Evolutionary conservation across 2,113 vertebrate genomes (phyloP).

Genomic region (Anthoscopus minutus): DNA sequence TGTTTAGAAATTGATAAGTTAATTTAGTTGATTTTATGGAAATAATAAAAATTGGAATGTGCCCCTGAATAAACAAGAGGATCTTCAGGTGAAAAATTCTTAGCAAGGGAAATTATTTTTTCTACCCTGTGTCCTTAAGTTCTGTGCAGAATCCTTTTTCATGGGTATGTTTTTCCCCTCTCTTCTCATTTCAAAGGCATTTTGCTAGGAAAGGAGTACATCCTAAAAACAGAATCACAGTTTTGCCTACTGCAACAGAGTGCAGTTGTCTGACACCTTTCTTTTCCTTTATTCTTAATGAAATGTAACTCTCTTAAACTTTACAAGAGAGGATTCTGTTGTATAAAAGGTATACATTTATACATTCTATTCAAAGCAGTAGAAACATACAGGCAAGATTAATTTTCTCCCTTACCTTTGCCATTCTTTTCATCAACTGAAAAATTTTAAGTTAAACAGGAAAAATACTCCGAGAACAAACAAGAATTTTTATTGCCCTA

Average conservation of each 20-base stretch:
- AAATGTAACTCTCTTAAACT: not conserved
- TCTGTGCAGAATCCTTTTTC: not conserved
- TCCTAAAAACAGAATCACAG: not conserved
- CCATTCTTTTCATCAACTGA: not conserved
- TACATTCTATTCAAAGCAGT: not conserved
- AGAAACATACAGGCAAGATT: not conserved
- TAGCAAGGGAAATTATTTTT: not conserved
- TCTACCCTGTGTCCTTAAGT: not conserved
- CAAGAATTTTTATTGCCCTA: not conserved
- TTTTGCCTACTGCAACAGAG: not conserved
- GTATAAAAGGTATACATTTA: not conserved
- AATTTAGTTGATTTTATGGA: not conserved
- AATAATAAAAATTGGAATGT: not conserved
- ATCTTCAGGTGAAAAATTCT: not conserved
- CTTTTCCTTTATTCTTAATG: not conserved
- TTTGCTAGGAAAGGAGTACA: not conserved
- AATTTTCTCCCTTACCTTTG: not conserved
- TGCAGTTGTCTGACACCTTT: not conserved
- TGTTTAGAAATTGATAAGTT: not conserved
- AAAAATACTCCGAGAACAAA: not conserved
- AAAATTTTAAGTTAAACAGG: not conserved
- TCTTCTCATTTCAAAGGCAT: not conserved
- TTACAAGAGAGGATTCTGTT: not conserved
- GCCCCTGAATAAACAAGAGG: not conserved
- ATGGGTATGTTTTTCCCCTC: not conserved